Conservation (phyloP, 2,888 invertebrate species). For the Exephanes ischioxanthus region DNA sequence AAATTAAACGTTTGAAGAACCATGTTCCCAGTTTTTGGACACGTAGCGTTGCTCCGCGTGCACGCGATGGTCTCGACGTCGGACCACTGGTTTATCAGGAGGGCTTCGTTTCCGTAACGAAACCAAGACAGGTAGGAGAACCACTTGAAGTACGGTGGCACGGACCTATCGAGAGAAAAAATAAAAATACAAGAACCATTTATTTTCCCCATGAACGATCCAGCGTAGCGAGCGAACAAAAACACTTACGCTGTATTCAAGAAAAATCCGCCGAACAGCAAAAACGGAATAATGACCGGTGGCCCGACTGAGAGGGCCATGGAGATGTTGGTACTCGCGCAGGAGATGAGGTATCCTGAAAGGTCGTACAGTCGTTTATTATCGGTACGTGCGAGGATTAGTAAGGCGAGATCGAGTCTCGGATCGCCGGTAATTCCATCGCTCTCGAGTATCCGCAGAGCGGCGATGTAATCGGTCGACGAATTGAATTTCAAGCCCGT, state of each 20-base stretch:
- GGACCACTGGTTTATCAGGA: constrained; percentile 95
- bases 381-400: constrained; percentile 35
- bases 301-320: constrained; percentile 97
- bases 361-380: not conserved
- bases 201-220: not conserved
- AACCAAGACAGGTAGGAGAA: constrained; percentile 96
- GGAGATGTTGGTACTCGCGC: constrained; percentile 92
- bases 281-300: constrained; percentile 96
- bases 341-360: constrained; percentile 96
- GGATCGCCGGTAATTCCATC: not conserved
- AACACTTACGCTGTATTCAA: constrained; percentile 92
- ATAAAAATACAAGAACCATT: constrained; percentile 22
- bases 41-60: constrained; percentile 90
- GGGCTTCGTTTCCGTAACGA: constrained; percentile 95
- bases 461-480: constrained; percentile 11
- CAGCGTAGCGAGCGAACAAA: not conserved
- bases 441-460: constrained; percentile 4
- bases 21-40: constrained; percentile 91
- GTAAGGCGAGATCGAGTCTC: constrained; percentile 49
- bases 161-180: constrained; percentile 87
- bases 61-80: constrained; percentile 92
- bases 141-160: constrained; percentile 94
- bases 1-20: constrained; percentile 93
- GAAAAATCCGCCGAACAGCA: constrained; percentile 98
- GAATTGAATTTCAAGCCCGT: constrained; percentile 43